These are phyloP conservation scores for Cynopterus brachyotis DNA, from an alignment of 2,113 vertebrate species.

Conservation along the genomic window DNA sequence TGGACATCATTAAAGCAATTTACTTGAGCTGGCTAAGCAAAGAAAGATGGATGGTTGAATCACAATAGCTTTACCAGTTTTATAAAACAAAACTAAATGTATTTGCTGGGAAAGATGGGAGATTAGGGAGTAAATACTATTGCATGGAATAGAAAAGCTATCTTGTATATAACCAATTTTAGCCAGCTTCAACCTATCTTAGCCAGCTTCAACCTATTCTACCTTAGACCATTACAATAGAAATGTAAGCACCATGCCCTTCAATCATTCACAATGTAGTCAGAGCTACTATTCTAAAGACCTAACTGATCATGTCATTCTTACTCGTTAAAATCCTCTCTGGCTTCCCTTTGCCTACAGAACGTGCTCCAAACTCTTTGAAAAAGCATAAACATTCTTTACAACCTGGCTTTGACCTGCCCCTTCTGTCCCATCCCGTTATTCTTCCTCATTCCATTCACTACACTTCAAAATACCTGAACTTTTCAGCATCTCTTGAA, in stretches of 20 bases:
- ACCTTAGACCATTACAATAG: not conserved
- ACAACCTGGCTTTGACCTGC: not conserved
- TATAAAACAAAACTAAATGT: slow-evolving; percentile 40
- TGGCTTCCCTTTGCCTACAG: not conserved
- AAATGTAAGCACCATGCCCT: not conserved
- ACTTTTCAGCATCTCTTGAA: not conserved
- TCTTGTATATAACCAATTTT: slow-evolving; percentile 17
- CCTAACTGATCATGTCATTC: not conserved
- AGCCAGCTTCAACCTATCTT: not conserved
- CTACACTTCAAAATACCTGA: not conserved
- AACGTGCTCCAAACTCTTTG: not conserved
- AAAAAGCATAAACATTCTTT: not conserved
- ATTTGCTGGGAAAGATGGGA: not conserved
- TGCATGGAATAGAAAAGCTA: not conserved
- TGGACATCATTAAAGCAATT: slow-evolving; percentile 52
- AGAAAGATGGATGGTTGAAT: slow-evolving; percentile 1
- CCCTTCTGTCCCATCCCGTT: not conserved
- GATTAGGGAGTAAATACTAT: not conserved
- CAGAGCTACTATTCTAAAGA: slow-evolving; percentile 11
- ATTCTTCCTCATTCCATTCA: not conserved
- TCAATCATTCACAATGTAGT: slow-evolving; percentile 33
- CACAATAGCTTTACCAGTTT: slow-evolving; percentile 40
- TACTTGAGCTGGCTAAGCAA: slow-evolving; percentile 26
- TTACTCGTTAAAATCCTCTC: not conserved
- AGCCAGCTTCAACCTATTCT: not conserved